Evolutionary conservation across 1,140 invertebrate species (phyloP).

Genomic region (Trichogramma pretiosum): DNA sequence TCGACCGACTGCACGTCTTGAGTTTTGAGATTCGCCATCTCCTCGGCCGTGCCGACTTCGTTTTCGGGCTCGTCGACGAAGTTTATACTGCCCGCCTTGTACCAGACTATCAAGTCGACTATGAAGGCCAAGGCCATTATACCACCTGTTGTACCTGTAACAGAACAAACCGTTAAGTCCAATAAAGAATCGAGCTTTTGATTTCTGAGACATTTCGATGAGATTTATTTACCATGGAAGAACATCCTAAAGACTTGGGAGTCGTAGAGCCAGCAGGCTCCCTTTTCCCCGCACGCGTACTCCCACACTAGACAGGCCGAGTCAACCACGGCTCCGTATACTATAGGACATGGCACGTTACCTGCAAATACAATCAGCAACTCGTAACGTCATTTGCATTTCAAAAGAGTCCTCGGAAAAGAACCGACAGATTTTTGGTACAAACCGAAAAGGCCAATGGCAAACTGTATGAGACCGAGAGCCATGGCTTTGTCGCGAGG

Average conservation of each 20-base stretch:
- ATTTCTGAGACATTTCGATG: background rate
- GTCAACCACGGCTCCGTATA: conserved; percentile 86
- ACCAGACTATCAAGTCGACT: conserved; percentile 75
- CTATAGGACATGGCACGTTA: conserved; percentile 86
- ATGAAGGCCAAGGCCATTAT: conserved; percentile 75
- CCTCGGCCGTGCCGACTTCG: conserved; percentile 34
- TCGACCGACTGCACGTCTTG: conserved; percentile 36
- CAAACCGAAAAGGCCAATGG: conserved; percentile 81
- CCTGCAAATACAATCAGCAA: conserved; percentile 45
- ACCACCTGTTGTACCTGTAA: conserved; percentile 65
- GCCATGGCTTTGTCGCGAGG: conserved; percentile 90
- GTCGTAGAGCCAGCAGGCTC: conserved; percentile 77
- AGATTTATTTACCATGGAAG: conserved; percentile 63
- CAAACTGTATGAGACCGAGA: conserved; percentile 84
- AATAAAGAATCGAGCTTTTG: no score
- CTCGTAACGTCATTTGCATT: no score
- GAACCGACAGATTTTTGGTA: background rate
- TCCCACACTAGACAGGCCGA: conserved; percentile 85
- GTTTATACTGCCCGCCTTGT: conserved; percentile 68
- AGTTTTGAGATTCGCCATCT: conserved; percentile 41
- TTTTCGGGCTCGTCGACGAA: conserved; percentile 53
- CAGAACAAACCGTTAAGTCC: conserved; percentile 11
- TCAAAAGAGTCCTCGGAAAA: background rate
- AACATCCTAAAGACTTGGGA: conserved; percentile 71
- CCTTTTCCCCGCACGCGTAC: conserved; percentile 64